These are phyloP conservation scores for Julus scanicus DNA, from an alignment of 2,888 invertebrate genomes.

Conservation along the genomic window DNA sequence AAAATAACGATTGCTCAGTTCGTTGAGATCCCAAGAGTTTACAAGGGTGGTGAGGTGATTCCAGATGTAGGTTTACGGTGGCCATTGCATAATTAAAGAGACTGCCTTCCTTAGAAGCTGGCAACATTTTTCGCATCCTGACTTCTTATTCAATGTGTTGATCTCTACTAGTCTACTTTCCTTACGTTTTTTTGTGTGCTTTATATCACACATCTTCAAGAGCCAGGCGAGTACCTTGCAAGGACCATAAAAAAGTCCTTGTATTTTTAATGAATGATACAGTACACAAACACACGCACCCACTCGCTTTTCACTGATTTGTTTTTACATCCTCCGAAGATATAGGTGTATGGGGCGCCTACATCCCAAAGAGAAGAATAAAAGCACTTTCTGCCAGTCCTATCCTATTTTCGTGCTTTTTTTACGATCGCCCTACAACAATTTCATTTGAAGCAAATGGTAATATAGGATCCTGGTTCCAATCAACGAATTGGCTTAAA, in stretches of 20 bases:
- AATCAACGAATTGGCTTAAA: neutral
- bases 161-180: neutral
- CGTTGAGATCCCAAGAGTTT: neutral
- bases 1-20: neutral
- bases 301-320: conserved; percentile 25
- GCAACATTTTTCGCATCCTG: neutral
- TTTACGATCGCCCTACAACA: conserved; percentile 8
- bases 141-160: conserved; percentile 11
- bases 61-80: neutral
- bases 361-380: neutral
- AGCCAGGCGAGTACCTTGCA: neutral
- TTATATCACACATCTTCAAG: neutral
- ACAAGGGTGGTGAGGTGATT: neutral
- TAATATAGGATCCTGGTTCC: neutral
- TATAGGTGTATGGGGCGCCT: neutral
- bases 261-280: conserved; percentile 14
- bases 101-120: neutral
- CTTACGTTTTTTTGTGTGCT: neutral
- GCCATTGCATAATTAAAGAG: conserved; percentile 21
- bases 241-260: conserved; percentile 1
- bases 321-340: neutral
- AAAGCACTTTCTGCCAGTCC: neutral
- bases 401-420: neutral
- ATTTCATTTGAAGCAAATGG: neutral
- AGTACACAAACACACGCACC: neutral